phyloP scores from a whole-genome alignment of 2,113 vertebrate genomes.

The Bos javanicus region DNA sequence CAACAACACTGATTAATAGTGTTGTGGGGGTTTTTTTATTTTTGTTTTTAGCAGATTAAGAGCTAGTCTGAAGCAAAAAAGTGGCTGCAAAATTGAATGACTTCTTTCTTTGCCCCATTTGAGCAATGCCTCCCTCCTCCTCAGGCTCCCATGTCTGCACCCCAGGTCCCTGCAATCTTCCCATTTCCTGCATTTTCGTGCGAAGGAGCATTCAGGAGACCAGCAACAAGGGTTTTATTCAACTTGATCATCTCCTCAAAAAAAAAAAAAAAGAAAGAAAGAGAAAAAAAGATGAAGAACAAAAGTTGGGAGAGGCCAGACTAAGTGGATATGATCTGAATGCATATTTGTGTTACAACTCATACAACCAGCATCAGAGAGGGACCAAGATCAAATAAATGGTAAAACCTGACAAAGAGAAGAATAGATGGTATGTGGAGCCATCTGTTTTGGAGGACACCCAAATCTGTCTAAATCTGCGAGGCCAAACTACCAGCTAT shows the following conservation, averaged over 20 bases:
- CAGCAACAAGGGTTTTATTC: slow-evolving; percentile 83
- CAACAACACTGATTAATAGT: background rate
- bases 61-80: slow-evolving; percentile 9
- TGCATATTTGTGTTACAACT: slow-evolving; percentile 88
- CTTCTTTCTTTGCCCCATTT: background rate
- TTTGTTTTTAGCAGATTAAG: background rate
- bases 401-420: slow-evolving; percentile 97
- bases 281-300: slow-evolving; percentile 63
- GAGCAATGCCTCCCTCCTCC: background rate
- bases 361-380: slow-evolving; percentile 90
- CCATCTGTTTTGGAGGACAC: slow-evolving; percentile 99
- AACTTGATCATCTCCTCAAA: slow-evolving; percentile 83
- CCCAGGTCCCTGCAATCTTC: slow-evolving; percentile 55
- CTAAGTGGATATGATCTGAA: slow-evolving; percentile 87
- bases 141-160: background rate
- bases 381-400: slow-evolving; percentile 93
- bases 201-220: slow-evolving; percentile 65
- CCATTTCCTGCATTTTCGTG: slow-evolving; percentile 65
- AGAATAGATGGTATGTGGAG: slow-evolving; percentile 98
- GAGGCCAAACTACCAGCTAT: slow-evolving; percentile 98
- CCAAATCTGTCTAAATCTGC: slow-evolving; percentile 93
- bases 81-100: background rate
- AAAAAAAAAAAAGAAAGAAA: background rate
- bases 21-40: background rate
- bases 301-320: slow-evolving; percentile 84